phyloP scores from a whole-genome alignment of 64 coral and sea anemone species.

The Montipora cactus region DNA sequence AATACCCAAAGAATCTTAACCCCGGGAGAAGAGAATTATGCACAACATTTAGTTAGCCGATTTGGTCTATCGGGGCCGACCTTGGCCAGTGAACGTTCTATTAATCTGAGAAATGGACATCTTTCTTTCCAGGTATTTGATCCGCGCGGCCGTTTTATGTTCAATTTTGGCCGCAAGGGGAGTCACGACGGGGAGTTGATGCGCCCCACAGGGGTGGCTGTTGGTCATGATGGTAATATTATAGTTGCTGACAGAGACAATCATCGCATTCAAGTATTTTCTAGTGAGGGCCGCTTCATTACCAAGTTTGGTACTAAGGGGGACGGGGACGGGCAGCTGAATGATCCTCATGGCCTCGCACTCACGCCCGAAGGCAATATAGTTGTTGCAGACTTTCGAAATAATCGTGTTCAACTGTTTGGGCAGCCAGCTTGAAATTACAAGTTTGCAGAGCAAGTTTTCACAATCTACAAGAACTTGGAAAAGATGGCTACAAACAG shows the following conservation, averaged over 20 bases:
- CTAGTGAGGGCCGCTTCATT: slow-evolving; percentile 89
- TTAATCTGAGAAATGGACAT: background rate
- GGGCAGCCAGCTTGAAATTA: slow-evolving; percentile 65
- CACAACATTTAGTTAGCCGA: too few relatives aligned
- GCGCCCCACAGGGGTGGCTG: slow-evolving; percentile 95
- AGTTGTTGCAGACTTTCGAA: slow-evolving; percentile 95
- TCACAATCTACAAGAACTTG: background rate
- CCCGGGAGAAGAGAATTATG: too few relatives aligned
- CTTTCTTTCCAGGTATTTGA: slow-evolving; percentile 88
- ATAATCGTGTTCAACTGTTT: slow-evolving; percentile 93
- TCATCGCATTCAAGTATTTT: slow-evolving; percentile 97
- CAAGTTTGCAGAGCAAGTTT: background rate
- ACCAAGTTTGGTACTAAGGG: slow-evolving; percentile 98
- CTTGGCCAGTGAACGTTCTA: too few relatives aligned
- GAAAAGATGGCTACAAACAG: background rate
- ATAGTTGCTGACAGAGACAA: slow-evolving; percentile 99
- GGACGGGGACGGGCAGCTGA: slow-evolving; percentile 97
- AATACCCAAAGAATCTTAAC: too few relatives aligned
- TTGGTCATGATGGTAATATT: slow-evolving; percentile 93
- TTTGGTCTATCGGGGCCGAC: too few relatives aligned
- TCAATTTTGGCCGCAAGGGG: slow-evolving; percentile 98
- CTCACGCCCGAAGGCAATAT: slow-evolving; percentile 94
- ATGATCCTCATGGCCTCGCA: slow-evolving; percentile 95
- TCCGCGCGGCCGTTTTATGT: slow-evolving; percentile 94
- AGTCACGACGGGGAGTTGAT: slow-evolving; percentile 90